Evolutionary conservation across 2,888 invertebrate genomes (phyloP).

Genomic region (Oconnorella tubifera): DNA sequence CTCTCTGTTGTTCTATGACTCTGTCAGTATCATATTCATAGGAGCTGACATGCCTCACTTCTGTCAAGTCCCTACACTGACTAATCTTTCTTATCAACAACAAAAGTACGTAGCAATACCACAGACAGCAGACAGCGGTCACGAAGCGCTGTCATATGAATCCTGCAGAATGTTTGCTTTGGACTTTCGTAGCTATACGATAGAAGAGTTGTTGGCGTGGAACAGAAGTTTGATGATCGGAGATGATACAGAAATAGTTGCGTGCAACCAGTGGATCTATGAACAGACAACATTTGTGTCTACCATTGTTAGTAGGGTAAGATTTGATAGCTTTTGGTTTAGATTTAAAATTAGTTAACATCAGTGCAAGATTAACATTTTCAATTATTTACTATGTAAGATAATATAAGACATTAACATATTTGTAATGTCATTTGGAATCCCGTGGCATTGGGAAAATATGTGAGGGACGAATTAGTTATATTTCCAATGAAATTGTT

Average conservation of each 20-base stretch:
- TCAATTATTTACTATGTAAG: too few relatives aligned
- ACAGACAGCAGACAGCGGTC: neutral
- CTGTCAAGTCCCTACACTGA: constrained; percentile 24
- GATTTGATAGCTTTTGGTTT: too few relatives aligned
- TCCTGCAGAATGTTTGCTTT: constrained; percentile 24
- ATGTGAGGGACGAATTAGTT: too few relatives aligned
- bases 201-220: constrained; percentile 24
- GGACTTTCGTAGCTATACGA: constrained; percentile 17
- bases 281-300: constrained; percentile 16
- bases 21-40: constrained; percentile 26
- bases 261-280: constrained; percentile 22
- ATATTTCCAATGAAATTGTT: too few relatives aligned
- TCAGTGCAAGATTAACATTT: too few relatives aligned
- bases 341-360: too few relatives aligned
- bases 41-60: constrained; percentile 29
- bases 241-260: neutral
- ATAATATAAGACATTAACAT: too few relatives aligned
- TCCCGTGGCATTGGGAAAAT: too few relatives aligned
- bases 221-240: constrained; percentile 11
- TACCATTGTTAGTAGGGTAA: constrained; percentile 25
- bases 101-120: constrained; percentile 31
- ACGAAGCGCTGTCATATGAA: constrained; percentile 1
- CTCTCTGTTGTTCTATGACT: constrained; percentile 18
- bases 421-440: too few relatives aligned
- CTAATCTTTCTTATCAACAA: constrained; percentile 12